Evolutionary conservation across 2,797 vertebrate species (phyloP).

Genomic region (Aeoliscus strigatus): DNA sequence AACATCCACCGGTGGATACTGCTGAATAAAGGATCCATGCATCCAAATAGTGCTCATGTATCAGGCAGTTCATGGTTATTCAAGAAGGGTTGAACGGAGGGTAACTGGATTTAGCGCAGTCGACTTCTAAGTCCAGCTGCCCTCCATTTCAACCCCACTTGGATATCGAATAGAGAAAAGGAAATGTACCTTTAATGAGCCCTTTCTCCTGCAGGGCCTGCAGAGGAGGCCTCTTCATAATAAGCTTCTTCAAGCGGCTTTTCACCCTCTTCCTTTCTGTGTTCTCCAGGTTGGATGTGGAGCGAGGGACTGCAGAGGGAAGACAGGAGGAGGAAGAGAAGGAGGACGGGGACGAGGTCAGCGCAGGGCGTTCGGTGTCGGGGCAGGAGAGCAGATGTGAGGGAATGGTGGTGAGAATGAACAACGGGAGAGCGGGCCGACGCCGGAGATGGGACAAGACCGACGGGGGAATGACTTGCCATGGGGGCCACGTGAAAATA

Average conservation of each 20-base stretch:
- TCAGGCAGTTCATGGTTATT: no score
- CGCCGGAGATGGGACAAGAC: constrained; percentile 52
- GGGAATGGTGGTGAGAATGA: constrained; percentile 67
- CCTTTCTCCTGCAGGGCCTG: constrained; percentile 89
- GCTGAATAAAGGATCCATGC: constrained; percentile 17
- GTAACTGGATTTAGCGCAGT: no score
- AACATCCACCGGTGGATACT: neutral
- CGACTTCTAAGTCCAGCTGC: no score
- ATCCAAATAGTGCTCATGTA: no score
- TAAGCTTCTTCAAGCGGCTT: constrained; percentile 84
- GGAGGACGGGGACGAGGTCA: constrained; percentile 49
- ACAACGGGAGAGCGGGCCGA: constrained; percentile 57
- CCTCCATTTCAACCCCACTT: neutral
- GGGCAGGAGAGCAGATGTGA: constrained; percentile 53
- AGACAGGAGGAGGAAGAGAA: constrained; percentile 24
- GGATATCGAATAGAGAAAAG: constrained; percentile 10
- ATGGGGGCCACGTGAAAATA: constrained; percentile 54
- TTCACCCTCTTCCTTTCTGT: constrained; percentile 82
- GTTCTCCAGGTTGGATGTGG: constrained; percentile 76
- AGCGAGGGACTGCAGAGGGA: constrained; percentile 70
- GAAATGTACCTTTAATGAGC: constrained; percentile 80
- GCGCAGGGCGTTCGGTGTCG: constrained; percentile 25
- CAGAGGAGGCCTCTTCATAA: constrained; percentile 83
- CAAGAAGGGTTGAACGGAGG: no score
- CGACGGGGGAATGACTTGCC: constrained; percentile 57